phyloP scores from a whole-genome alignment of 2,113 vertebrate species.

The Choloepus hoffmanni region DNA sequence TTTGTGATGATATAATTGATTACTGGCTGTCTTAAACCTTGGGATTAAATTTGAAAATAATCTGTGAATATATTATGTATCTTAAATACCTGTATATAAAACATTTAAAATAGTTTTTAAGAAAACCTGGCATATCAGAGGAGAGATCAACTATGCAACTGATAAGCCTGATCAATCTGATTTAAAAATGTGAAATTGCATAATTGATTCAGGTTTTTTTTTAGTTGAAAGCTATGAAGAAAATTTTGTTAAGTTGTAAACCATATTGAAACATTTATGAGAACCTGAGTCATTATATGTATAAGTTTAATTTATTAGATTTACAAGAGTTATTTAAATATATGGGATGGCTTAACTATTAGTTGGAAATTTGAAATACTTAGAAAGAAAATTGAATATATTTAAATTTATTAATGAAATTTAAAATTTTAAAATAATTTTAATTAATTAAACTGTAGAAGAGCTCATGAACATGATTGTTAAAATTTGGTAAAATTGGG shows the following conservation, averaged over 20 bases:
- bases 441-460: neutral
- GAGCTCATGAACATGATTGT: neutral
- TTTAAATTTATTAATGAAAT: constrained; percentile 9
- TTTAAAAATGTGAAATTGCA: constrained; percentile 36
- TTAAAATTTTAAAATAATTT: constrained; percentile 54
- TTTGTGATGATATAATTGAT: neutral
- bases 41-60: neutral
- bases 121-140: neutral
- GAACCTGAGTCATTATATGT: neutral
- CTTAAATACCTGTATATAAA: neutral
- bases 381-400: constrained; percentile 39
- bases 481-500: constrained; percentile 28
- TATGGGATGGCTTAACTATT: neutral
- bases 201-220: constrained; percentile 37
- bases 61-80: neutral
- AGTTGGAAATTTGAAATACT: constrained; percentile 5
- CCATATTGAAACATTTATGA: neutral
- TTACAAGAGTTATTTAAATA: neutral
- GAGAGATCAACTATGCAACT: neutral
- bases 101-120: neutral
- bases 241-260: constrained; percentile 2
- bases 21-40: constrained; percentile 32
- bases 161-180: neutral
- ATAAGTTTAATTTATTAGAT: constrained; percentile 24
- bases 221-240: neutral